phyloP scores from a whole-genome alignment of 1,140 invertebrate genomes.

The Bombus cullumanus region DNA sequence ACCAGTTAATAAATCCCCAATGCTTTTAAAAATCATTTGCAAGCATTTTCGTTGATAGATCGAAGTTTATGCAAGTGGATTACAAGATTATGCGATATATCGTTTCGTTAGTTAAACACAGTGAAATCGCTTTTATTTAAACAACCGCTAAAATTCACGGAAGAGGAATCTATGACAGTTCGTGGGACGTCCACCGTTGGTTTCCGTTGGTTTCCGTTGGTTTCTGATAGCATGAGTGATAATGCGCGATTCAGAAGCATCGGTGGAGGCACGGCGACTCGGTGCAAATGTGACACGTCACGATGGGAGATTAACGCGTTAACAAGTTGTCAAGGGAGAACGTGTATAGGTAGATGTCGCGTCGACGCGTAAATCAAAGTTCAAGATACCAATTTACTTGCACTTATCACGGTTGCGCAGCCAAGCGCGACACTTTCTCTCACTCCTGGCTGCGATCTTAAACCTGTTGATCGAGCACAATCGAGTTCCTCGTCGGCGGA shows the following conservation, averaged over 20 bases:
- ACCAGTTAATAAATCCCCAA: background rate
- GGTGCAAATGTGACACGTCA: background rate
- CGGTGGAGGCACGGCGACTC: background rate
- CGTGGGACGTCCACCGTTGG: background rate
- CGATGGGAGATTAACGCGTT: constrained; percentile 38
- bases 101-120: background rate
- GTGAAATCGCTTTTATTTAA: background rate
- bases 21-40: background rate
- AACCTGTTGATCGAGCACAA: constrained; percentile 67
- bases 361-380: constrained; percentile 57
- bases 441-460: constrained; percentile 54
- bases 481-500: constrained; percentile 58
- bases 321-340: background rate
- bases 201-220: background rate
- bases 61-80: background rate
- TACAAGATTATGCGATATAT: background rate
- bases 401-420: constrained; percentile 56
- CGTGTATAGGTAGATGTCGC: background rate
- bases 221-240: background rate
- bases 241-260: background rate
- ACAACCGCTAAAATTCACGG: background rate
- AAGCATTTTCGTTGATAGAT: background rate
- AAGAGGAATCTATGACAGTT: background rate
- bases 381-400: constrained; percentile 63
- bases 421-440: constrained; percentile 58